Evolutionary conservation across 2,888 invertebrate genomes (phyloP).

Genomic region (Teleogryllus oceanicus): DNA sequence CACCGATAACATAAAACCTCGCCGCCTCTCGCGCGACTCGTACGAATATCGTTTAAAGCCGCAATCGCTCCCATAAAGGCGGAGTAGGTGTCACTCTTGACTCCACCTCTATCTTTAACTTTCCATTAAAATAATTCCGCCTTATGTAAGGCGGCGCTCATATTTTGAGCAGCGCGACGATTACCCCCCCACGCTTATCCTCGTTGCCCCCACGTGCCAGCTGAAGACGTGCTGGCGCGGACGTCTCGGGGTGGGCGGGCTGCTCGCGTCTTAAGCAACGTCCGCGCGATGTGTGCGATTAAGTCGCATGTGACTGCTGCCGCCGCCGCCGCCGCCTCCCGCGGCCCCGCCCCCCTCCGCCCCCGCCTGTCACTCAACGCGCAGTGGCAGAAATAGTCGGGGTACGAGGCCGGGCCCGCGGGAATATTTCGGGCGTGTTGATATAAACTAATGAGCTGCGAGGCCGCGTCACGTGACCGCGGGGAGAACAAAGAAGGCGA

Average conservation of each 20-base stretch:
- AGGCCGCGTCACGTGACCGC: background rate
- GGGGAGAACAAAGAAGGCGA: constrained; percentile 18
- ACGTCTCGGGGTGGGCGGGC: background rate
- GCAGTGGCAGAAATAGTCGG: background rate
- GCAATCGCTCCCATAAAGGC: no score
- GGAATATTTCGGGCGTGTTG: constrained; percentile 18
- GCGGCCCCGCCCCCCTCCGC: background rate
- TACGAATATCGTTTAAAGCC: no score
- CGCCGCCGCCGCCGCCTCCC: background rate
- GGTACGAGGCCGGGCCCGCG: background rate
- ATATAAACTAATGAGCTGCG: constrained; percentile 3
- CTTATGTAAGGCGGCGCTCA: no score
- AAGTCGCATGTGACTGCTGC: background rate
- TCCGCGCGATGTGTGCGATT: background rate
- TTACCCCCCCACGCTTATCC: no score
- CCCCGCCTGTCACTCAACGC: background rate
- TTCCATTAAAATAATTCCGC: no score
- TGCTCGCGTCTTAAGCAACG: background rate
- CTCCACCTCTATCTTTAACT: no score
- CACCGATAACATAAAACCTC: no score
- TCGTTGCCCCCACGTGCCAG: no score
- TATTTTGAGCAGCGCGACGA: no score
- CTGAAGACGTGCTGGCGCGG: no score
- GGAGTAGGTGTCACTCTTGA: no score
- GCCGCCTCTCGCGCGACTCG: no score